These are phyloP conservation scores for Heliconius hewitsoni DNA, from an alignment of 1,140 invertebrate genomes.

Conservation along the genomic window DNA sequence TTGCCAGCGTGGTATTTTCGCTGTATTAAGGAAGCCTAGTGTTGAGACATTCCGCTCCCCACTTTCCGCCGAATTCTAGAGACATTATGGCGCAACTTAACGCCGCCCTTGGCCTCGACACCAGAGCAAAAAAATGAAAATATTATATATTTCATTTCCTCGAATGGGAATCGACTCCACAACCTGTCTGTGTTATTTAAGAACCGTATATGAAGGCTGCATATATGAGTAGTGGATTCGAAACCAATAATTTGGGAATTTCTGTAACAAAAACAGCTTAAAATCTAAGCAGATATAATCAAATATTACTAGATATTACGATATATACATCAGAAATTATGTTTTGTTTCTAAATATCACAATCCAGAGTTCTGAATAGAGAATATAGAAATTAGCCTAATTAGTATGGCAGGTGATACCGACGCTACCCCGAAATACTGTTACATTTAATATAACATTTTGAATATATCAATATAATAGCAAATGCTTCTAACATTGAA, in stretches of 20 bases:
- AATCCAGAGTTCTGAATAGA: not conserved
- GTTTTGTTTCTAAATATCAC: not conserved
- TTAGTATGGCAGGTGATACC: slow-evolving; percentile 7
- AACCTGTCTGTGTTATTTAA: too few species aligned
- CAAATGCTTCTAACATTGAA: not conserved
- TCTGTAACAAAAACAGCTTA: not conserved
- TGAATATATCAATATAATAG: slow-evolving; percentile 2
- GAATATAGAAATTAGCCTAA: slow-evolving; percentile 11
- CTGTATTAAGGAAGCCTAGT: too few species aligned
- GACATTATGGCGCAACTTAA: too few species aligned
- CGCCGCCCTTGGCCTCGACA: too few species aligned
- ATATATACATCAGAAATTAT: not conserved
- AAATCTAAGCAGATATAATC: not conserved
- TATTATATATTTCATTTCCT: too few species aligned
- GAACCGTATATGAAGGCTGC: too few species aligned
- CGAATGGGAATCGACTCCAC: too few species aligned
- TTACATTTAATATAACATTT: slow-evolving; percentile 9
- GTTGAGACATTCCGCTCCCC: too few species aligned
- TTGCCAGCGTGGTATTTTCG: too few species aligned
- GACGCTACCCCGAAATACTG: not conserved
- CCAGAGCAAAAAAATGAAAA: too few species aligned
- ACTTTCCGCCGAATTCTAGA: too few species aligned
- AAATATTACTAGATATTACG: not conserved
- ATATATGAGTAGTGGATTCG: too few species aligned
- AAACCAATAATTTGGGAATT: not conserved